A percentile compares a stretch with the other conserved stretches of the same genome.
phyloP scores from a whole-genome alignment of 2,113 vertebrate species.

The Larimichthys polyactis region DNA sequence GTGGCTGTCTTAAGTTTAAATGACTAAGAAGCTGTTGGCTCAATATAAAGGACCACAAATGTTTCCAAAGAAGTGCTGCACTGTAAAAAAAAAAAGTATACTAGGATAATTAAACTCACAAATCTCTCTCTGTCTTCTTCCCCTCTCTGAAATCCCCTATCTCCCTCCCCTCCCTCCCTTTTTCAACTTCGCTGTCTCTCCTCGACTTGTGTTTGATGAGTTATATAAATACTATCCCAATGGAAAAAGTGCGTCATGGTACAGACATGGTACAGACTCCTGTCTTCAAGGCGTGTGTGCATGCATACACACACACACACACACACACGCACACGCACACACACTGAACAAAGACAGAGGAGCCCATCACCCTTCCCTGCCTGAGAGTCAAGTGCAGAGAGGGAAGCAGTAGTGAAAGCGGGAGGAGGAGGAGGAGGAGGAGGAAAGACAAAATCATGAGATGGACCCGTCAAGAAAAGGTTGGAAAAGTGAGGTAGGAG shows the following conservation, averaged over 20 bases:
- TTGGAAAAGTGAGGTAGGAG: not conserved
- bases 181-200: conserved; percentile 64
- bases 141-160: conserved; percentile 50
- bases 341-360: conserved; percentile 27
- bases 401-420: not conserved
- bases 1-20: conserved; percentile 47
- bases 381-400: conserved; percentile 49
- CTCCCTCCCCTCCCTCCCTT: conserved; percentile 12
- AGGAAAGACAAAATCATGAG: not conserved
- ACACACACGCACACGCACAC: conserved; percentile 11
- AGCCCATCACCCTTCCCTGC: conserved; percentile 25
- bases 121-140: conserved; percentile 63
- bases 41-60: conserved; percentile 61
- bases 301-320: conserved; percentile 30
- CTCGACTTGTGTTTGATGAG: conserved; percentile 77
- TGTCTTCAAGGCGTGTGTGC: conserved; percentile 57
- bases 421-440: not conserved
- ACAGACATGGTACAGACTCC: conserved; percentile 80
- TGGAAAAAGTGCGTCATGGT: conserved; percentile 83
- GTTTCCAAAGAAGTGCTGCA: conserved; percentile 66
- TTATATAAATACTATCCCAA: conserved; percentile 83
- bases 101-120: conserved; percentile 79
- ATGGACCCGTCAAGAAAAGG: not conserved
- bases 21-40: conserved; percentile 62
- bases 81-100: conserved; percentile 72